Conservation (phyloP, 2,113 vertebrate species). For the Malaclemys terrapin region DNA sequence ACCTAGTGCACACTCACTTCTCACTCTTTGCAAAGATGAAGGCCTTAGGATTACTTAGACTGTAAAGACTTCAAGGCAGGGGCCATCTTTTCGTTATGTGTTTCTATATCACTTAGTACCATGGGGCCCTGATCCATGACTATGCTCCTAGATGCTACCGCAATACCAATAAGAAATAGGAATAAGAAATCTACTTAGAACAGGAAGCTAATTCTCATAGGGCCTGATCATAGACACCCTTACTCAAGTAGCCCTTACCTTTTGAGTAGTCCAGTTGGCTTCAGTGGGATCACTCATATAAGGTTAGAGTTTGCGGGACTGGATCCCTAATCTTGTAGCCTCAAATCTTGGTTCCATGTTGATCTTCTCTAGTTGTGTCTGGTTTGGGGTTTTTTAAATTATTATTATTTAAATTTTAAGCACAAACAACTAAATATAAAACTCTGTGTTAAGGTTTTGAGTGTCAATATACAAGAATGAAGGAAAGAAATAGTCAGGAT, state of each 20-base stretch:
- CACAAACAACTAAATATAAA: background rate
- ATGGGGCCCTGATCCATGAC: background rate
- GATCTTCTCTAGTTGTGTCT: background rate
- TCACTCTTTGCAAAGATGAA: background rate
- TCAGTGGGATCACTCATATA: background rate
- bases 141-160: background rate
- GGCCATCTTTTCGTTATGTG: background rate
- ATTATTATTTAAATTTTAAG: background rate
- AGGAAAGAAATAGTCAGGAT: background rate
- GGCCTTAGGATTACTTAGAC: background rate
- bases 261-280: background rate
- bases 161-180: background rate
- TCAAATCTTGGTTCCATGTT: background rate
- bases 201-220: conserved; percentile 17
- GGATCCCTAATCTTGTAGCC: background rate
- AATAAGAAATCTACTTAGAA: conserved; percentile 18
- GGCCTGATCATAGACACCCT: background rate
- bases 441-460: background rate
- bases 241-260: background rate
- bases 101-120: background rate
- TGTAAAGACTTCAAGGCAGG: background rate
- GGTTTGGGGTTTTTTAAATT: background rate
- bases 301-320: background rate
- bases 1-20: background rate
- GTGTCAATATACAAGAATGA: background rate